Evolutionary conservation across 2,888 invertebrate species (phyloP).

Genomic region (Idaea aversata): DNA sequence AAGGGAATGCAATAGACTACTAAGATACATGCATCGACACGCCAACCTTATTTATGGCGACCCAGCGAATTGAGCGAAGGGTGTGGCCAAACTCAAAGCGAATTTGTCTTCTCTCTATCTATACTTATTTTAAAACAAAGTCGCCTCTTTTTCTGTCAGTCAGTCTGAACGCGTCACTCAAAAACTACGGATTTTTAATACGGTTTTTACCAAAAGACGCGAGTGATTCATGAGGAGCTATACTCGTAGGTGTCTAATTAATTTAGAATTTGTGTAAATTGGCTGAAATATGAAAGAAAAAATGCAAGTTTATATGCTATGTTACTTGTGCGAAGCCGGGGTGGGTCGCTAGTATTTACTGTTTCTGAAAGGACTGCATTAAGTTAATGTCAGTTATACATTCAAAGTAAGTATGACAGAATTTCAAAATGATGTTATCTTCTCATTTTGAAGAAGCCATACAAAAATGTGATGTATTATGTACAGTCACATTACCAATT

Average conservation of each 20-base stretch:
- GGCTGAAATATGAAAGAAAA: neutral
- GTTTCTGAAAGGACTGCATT: neutral
- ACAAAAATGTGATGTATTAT: neutral
- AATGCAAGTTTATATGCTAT: neutral
- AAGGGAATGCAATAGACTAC: constrained; percentile 23
- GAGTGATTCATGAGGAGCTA: no score
- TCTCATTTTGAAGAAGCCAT: neutral
- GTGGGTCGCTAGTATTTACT: neutral
- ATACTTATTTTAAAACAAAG: neutral
- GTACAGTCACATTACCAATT: no score
- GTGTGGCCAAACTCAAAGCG: constrained; percentile 9
- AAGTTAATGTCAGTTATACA: no score
- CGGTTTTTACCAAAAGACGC: no score
- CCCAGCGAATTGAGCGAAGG: constrained; percentile 12
- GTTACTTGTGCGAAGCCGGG: neutral
- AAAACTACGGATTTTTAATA: no score
- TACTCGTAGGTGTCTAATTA: neutral
- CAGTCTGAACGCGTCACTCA: no score
- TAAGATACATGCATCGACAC: constrained; percentile 27
- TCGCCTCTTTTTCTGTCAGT: no score
- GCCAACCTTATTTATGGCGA: constrained; percentile 27
- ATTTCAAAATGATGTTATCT: no score
- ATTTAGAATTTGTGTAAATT: neutral
- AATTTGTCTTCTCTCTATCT: neutral
- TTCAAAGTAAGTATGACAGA: no score